Percentiles rank a stretch among this genome's conserved stretches.
Evolutionary conservation across 2,888 invertebrate species (phyloP).

Genomic region (Acleris cristana): DNA sequence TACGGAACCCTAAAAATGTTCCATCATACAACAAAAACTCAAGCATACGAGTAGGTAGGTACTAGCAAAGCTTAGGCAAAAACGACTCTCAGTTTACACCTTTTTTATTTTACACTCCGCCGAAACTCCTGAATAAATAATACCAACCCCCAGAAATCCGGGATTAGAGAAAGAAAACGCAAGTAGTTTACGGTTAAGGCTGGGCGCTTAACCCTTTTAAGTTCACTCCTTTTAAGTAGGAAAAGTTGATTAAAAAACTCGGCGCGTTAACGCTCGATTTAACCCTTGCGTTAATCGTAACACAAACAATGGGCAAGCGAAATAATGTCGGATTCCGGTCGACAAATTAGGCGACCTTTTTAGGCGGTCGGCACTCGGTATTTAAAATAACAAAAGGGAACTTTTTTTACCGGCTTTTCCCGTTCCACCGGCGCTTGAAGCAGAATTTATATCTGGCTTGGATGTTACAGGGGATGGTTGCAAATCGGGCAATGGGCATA

Average conservation of each 20-base stretch:
- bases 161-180: constrained; percentile 60
- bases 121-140: constrained; percentile 29
- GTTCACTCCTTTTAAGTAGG: constrained; percentile 67
- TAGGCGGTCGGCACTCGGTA: constrained; percentile 54
- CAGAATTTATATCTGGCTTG: constrained; percentile 25
- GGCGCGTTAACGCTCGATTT: constrained; percentile 76
- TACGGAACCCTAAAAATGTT: too few relatives aligned
- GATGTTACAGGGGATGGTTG: neutral
- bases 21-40: too few relatives aligned
- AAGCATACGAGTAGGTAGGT: too few relatives aligned
- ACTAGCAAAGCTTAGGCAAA: too few relatives aligned
- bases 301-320: constrained; percentile 77
- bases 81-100: too few relatives aligned
- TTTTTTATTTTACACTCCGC: constrained; percentile 2
- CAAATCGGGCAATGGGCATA: neutral
- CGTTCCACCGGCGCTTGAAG: constrained; percentile 14
- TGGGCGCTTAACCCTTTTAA: constrained; percentile 72
- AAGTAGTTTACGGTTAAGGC: constrained; percentile 73
- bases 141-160: constrained; percentile 38
- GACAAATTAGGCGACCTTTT: constrained; percentile 81
- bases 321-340: constrained; percentile 79
- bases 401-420: constrained; percentile 47
- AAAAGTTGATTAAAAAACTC: constrained; percentile 76
- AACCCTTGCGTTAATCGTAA: constrained; percentile 78
- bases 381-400: constrained; percentile 72